These are phyloP conservation scores for Spodoptera frugiperda DNA, from an alignment of 1,140 invertebrate genomes.

Conservation along the genomic window DNA sequence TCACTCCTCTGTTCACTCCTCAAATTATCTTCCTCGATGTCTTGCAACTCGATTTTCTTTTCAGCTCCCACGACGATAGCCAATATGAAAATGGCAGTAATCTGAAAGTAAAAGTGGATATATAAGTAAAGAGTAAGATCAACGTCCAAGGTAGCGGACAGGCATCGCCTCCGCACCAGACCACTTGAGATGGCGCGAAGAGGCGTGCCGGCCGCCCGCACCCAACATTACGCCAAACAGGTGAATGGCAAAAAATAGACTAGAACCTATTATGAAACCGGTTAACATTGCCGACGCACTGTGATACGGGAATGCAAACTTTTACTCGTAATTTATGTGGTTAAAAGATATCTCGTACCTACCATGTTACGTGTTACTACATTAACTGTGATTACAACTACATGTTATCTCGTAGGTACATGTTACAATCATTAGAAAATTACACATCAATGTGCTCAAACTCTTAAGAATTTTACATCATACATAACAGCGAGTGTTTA, in stretches of 20 bases:
- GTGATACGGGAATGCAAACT: constrained; percentile 76
- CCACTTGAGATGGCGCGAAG: constrained; percentile 59
- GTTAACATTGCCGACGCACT: constrained; percentile 63
- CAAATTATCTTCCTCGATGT: constrained; percentile 84
- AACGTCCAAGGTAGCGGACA: constrained; percentile 52
- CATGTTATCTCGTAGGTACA: neutral
- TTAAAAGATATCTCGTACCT: constrained; percentile 68
- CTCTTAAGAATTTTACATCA: neutral
- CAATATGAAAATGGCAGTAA: constrained; percentile 67
- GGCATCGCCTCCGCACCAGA: constrained; percentile 59
- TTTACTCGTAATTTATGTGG: constrained; percentile 82
- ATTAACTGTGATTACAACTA: constrained; percentile 27
- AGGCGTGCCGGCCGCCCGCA: constrained; percentile 61
- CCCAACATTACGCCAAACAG: constrained; percentile 65
- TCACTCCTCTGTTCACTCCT: constrained; percentile 84
- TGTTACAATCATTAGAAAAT: constrained; percentile 11
- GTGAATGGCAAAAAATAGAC: constrained; percentile 82
- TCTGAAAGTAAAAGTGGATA: constrained; percentile 80
- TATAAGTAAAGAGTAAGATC: constrained; percentile 57
- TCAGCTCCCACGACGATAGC: constrained; percentile 66
- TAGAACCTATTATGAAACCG: constrained; percentile 76
- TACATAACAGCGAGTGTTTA: constrained; percentile 6
- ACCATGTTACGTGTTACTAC: constrained; percentile 35
- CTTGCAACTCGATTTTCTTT: constrained; percentile 84
- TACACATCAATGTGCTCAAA: neutral